phyloP scores from a whole-genome alignment of 1,140 invertebrate genomes.

The Drosophila rhopaloa region DNA sequence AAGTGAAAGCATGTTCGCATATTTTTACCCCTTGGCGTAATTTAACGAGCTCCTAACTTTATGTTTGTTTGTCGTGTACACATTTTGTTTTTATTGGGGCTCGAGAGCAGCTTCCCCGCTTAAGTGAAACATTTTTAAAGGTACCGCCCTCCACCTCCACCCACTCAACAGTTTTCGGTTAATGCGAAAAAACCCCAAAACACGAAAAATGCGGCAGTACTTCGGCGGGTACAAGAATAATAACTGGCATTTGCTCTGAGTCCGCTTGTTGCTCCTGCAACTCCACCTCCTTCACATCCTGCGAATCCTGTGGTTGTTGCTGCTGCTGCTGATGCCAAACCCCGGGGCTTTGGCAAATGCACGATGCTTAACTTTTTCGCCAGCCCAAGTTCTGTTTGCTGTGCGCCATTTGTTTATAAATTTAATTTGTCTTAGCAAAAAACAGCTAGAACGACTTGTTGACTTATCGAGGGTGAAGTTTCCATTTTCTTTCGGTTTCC shows the following conservation, averaged over 20 bases:
- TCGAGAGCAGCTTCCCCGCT: slow-evolving; percentile 43
- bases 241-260: slow-evolving; percentile 31
- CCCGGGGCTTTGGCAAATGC: slow-evolving; percentile 51
- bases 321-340: slow-evolving; percentile 10
- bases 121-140: slow-evolving; percentile 83
- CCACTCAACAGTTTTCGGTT: slow-evolving; percentile 60
- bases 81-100: slow-evolving; percentile 79
- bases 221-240: slow-evolving; percentile 24
- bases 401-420: slow-evolving; percentile 80
- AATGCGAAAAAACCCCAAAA: slow-evolving; percentile 54
- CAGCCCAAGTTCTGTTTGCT: slow-evolving; percentile 53
- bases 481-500: slow-evolving; percentile 28
- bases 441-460: slow-evolving; percentile 43
- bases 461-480: slow-evolving; percentile 40
- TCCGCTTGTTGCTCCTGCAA: slow-evolving; percentile 14
- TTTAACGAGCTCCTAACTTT: slow-evolving; percentile 82
- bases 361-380: slow-evolving; percentile 55
- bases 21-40: slow-evolving; percentile 74
- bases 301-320: slow-evolving; percentile 37
- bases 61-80: slow-evolving; percentile 82
- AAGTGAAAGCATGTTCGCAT: slow-evolving; percentile 69
- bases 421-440: slow-evolving; percentile 76
- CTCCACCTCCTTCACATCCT: slow-evolving; percentile 5
- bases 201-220: slow-evolving; percentile 25
- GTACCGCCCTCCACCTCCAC: not conserved